A percentile compares a stretch with the other conserved stretches of the same genome.
Evolutionary conservation across 2,797 vertebrate genomes (phyloP).

Genomic region (Poeciliopsis paucimaculata): DNA sequence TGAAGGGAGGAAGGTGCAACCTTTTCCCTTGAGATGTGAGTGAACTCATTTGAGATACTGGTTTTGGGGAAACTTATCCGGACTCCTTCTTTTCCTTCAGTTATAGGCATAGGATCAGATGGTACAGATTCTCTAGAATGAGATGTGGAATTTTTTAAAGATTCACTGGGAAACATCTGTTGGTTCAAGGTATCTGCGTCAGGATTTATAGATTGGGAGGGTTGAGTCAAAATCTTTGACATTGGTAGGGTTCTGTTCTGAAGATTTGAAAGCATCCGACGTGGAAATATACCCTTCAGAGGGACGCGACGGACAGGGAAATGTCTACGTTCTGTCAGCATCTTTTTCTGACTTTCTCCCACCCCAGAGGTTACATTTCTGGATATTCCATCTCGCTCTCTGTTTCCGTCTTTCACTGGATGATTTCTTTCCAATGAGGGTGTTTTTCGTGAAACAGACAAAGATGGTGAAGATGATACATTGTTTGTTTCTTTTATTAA

Average conservation of each 20-base stretch:
- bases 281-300: constrained; percentile 15
- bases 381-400: background rate
- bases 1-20: constrained; percentile 13
- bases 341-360: constrained; percentile 30
- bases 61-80: background rate
- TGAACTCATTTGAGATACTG: background rate
- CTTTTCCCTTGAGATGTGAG: constrained; percentile 21
- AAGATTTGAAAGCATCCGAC: constrained; percentile 14
- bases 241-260: constrained; percentile 48
- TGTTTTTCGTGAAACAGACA: constrained; percentile 33
- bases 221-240: constrained; percentile 1
- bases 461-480: constrained; percentile 16
- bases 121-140: background rate
- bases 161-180: constrained; percentile 12
- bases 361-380: background rate
- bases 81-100: background rate
- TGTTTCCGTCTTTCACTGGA: background rate
- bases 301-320: constrained; percentile 3
- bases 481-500: constrained; percentile 13
- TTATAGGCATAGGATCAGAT: background rate
- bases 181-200: constrained; percentile 5
- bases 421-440: background rate
- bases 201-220: constrained; percentile 15
- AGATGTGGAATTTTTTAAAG: background rate
- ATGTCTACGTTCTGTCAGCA: constrained; percentile 9